A percentile compares a stretch with the other conserved stretches of the same genome.
phyloP scores from a whole-genome alignment of 2,797 vertebrate species.

The Sebastes minor region DNA sequence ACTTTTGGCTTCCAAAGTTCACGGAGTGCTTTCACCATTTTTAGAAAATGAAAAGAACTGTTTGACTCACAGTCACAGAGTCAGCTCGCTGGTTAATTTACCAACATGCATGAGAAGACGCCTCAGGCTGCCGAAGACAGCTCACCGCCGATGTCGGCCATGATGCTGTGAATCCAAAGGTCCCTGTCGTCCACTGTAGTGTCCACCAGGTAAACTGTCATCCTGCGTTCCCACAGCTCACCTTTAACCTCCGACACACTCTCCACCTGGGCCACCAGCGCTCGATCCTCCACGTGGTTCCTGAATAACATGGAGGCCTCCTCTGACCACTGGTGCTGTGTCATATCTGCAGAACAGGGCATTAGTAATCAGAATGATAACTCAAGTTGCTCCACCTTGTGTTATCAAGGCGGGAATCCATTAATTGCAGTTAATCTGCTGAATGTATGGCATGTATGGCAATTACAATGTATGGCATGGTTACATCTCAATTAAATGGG shows the following conservation, averaged over 20 bases:
- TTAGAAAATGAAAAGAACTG: background rate
- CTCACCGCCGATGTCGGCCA: slow-evolving; percentile 83
- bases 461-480: too few species aligned
- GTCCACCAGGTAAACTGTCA: slow-evolving; percentile 91
- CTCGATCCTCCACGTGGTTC: slow-evolving; percentile 91
- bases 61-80: background rate
- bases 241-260: slow-evolving; percentile 76
- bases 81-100: background rate
- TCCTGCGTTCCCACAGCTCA: slow-evolving; percentile 83
- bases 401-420: background rate
- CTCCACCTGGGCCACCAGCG: slow-evolving; percentile 90
- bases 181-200: slow-evolving; percentile 87
- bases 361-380: background rate
- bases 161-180: slow-evolving; percentile 93
- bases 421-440: background rate
- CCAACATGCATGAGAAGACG: background rate
- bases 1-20: background rate
- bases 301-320: slow-evolving; percentile 93
- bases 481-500: too few species aligned
- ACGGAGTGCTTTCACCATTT: background rate
- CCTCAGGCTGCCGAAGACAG: slow-evolving; percentile 41
- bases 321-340: slow-evolving; percentile 88
- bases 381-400: background rate
- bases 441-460: too few species aligned
- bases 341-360: slow-evolving; percentile 66